Base-by-base conservation (phyloP, 2,888 invertebrate genomes). In the Synergus laeviventris region DNA sequence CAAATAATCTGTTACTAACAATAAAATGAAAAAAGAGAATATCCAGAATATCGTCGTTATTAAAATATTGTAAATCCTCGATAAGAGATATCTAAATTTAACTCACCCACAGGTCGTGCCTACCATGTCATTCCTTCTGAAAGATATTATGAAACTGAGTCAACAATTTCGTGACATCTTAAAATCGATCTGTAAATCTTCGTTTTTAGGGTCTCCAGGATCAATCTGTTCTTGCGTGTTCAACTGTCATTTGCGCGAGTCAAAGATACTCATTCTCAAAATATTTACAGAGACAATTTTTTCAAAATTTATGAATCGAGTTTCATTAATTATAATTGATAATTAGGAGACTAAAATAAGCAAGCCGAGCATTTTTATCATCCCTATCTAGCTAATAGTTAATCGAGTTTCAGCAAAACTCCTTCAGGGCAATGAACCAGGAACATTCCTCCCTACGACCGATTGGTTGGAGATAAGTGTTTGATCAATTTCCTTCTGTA, bases 71-170 rank as follows among this genome's bases (percentile, higher is more conserved):
- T 11, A 11, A 49, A 11, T 49, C 11, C 24, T 45, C 39, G n/a
- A 66, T 4, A 60, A 66, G 21, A 16, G n/a, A 49, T 31, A 5
- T 62, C 18, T 42, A 49, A 42, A 75, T 21, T 38, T 38, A 76
- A 70, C 75, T 76, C 21, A 76, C 75, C 70, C 60, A 21, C 66
- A 39, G 36, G 70, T 59, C 70, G 70, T 76, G 39, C 59, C 59
- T 31, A 59, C 38, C 59, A 70, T 54, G 59, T 59, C 75, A 56
- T 70, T 16, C 60, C 59, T 39, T 61, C n/a, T 42, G 45, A 21
- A 60, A 61, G 74, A 74, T 70, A 45, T 70, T 59, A 12, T 60
- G 24, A 60, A 70, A 60, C 59, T 70, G 60, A 76, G 59, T 70
- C 54, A 70, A 42, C n/a, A 59, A 76, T 56, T 11, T 54, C 31